Percentiles rank a stretch among this genome's conserved stretches.
Evolutionary conservation across 2,797 vertebrate species (phyloP).

Genomic region (Coilia nasus): DNA sequence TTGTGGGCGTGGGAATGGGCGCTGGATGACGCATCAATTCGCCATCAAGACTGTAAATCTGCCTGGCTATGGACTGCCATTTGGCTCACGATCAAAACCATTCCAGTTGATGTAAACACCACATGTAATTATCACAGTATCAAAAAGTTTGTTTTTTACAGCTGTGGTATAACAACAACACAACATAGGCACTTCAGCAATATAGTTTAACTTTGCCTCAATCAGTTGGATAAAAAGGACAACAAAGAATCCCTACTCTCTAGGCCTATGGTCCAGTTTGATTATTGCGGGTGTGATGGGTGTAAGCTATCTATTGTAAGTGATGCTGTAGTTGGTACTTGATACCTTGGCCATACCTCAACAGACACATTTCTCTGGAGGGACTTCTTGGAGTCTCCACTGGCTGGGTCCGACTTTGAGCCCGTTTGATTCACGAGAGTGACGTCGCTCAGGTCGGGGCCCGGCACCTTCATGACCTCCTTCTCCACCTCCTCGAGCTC

Average conservation of each 20-base stretch:
- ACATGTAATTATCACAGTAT: background rate
- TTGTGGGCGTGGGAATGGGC: background rate
- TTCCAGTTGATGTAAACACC: background rate
- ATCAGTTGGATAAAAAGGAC: no score
- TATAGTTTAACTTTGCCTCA: no score
- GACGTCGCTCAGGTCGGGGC: conserved; percentile 77
- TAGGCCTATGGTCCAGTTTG: background rate
- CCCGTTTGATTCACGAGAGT: conserved; percentile 59
- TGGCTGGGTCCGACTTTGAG: background rate
- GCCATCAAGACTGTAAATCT: background rate
- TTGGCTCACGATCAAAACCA: background rate
- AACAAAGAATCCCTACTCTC: no score
- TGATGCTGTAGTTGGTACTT: background rate
- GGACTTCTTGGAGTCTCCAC: background rate
- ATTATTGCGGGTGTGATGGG: background rate
- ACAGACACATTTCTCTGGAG: conserved; percentile 44
- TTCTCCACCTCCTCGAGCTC: conserved; percentile 94
- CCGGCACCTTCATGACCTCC: conserved; percentile 85
- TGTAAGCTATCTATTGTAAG: background rate
- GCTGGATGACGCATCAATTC: background rate
- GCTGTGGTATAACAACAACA: no score
- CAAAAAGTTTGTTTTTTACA: background rate
- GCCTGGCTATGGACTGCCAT: background rate
- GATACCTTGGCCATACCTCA: conserved; percentile 46
- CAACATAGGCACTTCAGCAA: no score